These are phyloP conservation scores for Caenorhabditis sp. DNA, from an alignment of 2,888 invertebrate species.

Conservation along the genomic window DNA sequence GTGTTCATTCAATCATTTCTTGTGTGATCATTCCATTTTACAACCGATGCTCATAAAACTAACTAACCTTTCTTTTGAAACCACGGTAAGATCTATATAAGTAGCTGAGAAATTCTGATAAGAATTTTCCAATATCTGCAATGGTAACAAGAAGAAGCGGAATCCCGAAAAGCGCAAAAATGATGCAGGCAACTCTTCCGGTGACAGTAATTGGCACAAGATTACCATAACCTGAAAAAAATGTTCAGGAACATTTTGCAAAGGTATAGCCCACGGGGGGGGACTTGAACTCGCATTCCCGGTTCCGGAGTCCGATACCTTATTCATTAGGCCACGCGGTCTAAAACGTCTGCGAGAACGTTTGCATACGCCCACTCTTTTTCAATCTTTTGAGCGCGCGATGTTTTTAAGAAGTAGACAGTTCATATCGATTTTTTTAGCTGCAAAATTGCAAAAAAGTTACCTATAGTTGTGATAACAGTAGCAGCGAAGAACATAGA, in stretches of 20 bases:
- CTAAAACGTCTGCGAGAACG: too few relatives aligned
- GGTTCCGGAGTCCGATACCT: constrained; percentile 6
- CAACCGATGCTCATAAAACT: not conserved
- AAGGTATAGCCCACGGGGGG: constrained; percentile 4
- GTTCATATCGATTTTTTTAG: too few relatives aligned
- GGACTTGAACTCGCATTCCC: constrained; percentile 24
- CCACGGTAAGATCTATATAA: constrained; percentile 79
- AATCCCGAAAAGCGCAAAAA: constrained; percentile 82
- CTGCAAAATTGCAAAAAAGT: constrained; percentile 13
- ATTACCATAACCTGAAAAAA: constrained; percentile 78
- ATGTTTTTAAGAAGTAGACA: too few relatives aligned
- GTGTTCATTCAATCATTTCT: constrained; percentile 2
- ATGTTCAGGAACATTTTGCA: not conserved
- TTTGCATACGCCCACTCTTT: too few relatives aligned
- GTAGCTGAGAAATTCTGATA: constrained; percentile 82
- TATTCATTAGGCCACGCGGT: not conserved
- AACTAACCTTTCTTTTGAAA: constrained; percentile 79
- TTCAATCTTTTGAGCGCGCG: too few relatives aligned
- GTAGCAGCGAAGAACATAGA: constrained; percentile 83
- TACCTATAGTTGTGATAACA: constrained; percentile 83
- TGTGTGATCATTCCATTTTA: not conserved
- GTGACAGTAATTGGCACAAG: constrained; percentile 78
- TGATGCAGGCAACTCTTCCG: constrained; percentile 82
- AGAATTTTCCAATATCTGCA: constrained; percentile 83
- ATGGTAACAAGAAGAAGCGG: constrained; percentile 83